Conservation (phyloP, 2,888 invertebrate genomes). For the Agrotis segetum region DNA sequence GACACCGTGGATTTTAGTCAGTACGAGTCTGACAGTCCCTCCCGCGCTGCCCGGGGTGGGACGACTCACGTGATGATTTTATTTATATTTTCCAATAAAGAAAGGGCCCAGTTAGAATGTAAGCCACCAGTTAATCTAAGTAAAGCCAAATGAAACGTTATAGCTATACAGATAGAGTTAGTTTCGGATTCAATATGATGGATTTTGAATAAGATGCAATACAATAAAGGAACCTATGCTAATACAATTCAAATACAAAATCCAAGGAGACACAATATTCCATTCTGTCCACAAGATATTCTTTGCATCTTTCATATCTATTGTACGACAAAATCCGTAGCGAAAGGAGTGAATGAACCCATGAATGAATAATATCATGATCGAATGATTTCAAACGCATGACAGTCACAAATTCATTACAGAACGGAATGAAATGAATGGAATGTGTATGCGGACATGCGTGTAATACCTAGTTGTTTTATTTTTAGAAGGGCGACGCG, state of each 20-base stretch:
- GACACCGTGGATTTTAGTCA: too few relatives aligned
- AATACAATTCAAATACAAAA: conserved; percentile 11
- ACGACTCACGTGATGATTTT: too few relatives aligned
- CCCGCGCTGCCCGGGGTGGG: too few relatives aligned
- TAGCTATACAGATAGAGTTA: too few relatives aligned
- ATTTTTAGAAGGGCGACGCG: conserved; percentile 34
- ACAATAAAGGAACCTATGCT: neutral
- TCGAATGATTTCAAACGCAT: conserved; percentile 39
- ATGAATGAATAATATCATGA: conserved; percentile 31
- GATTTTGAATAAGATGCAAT: neutral
- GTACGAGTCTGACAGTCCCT: too few relatives aligned
- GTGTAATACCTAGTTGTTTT: conserved; percentile 37
- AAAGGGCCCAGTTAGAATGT: too few relatives aligned
- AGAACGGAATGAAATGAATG: conserved; percentile 30
- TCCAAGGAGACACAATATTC: neutral
- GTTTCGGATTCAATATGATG: neutral
- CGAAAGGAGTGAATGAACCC: conserved; percentile 15
- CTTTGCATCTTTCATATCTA: conserved; percentile 6
- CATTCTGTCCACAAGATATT: conserved; percentile 4
- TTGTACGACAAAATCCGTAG: conserved; percentile 4
- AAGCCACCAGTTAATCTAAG: too few relatives aligned
- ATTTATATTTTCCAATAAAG: too few relatives aligned
- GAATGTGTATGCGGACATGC: conserved; percentile 43
- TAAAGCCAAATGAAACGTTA: too few relatives aligned
- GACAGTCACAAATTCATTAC: neutral